These are phyloP conservation scores for Mythimna ferrago DNA, from an alignment of 2,888 invertebrate genomes.

Conservation along the genomic window DNA sequence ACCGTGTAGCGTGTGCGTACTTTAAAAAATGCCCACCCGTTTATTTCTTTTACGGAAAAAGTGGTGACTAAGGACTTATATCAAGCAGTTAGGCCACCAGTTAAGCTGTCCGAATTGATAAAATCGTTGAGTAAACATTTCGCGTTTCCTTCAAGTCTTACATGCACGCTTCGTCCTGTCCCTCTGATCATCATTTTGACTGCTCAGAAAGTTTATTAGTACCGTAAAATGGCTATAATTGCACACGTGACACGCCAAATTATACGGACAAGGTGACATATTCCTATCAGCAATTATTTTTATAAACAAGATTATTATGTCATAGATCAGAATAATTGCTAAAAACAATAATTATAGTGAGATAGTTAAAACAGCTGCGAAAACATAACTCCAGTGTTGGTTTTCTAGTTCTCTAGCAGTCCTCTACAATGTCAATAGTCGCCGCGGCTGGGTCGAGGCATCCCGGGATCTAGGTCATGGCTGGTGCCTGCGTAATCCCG, in stretches of 20 bases:
- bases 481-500: slow-evolving; percentile 67
- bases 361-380: slow-evolving; percentile 8
- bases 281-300: background rate
- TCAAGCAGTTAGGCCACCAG: background rate
- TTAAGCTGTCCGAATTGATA: slow-evolving; percentile 1
- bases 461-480: slow-evolving; percentile 71
- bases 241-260: background rate
- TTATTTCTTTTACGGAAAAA: background rate
- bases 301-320: background rate
- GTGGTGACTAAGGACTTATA: slow-evolving; percentile 14
- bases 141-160: background rate
- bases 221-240: background rate
- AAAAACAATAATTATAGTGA: no score
- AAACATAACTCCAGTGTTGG: slow-evolving; percentile 20
- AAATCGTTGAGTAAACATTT: slow-evolving; percentile 16
- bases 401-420: slow-evolving; percentile 29
- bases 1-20: slow-evolving; percentile 8
- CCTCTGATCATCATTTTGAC: background rate
- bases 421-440: slow-evolving; percentile 53
- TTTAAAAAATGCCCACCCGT: background rate
- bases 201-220: background rate
- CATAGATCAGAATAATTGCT: background rate
- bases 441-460: slow-evolving; percentile 50
- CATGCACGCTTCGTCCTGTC: background rate
- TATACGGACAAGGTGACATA: background rate